Evolutionary conservation across 2,113 vertebrate genomes (phyloP), one percentile per base, ranked within the genome.

Genomic region (Ailurus styani): DNA sequence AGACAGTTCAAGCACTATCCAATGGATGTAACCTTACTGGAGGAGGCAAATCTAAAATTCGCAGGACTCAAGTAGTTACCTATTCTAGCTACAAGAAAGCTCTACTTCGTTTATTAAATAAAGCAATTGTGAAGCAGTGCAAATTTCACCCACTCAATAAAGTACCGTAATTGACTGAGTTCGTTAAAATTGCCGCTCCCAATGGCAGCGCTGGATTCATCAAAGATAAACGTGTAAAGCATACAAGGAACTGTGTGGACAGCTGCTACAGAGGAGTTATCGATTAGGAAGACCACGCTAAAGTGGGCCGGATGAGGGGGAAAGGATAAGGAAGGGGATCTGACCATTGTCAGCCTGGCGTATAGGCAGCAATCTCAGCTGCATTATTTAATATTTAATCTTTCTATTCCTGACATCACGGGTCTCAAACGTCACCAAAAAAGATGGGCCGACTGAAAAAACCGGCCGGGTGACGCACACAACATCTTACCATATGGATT

Each of bases 401-500:
- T 81, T 66, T 66, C 95, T 91, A 79, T 54, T 85, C 31, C 87
- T 81, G 42, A 47, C 83, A 96, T 81, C 55, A 73, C 54, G 18
- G 77, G 54, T 29, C 62, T 87, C 82, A 29, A 81, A 68, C 90
- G 93, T 95, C 95, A 93, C 90, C 93, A 47, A 79, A 83, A 81
- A 11, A 55, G 40, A 64, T 6, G 47, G 55, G 57, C 91, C 18
- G n/a, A n/a, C 64, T 45, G 70, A 57, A 95, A 77, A 78, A 87
- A 27, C 62, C 31, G 14, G 81, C 50, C 62, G 37, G 27, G 20
- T 91, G 96, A 95, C 96, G 96, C 95, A 88, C 87, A 1, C 1
- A 52, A 78, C 95, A 62, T 68, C 78, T 84, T 75, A 91, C 96
- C 97, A 95, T 97, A 97, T 70, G 97, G 96, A 81, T 23, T 42